Base-by-base conservation (phyloP, 2,888 invertebrate species). In the Apodemia mormo region DNA sequence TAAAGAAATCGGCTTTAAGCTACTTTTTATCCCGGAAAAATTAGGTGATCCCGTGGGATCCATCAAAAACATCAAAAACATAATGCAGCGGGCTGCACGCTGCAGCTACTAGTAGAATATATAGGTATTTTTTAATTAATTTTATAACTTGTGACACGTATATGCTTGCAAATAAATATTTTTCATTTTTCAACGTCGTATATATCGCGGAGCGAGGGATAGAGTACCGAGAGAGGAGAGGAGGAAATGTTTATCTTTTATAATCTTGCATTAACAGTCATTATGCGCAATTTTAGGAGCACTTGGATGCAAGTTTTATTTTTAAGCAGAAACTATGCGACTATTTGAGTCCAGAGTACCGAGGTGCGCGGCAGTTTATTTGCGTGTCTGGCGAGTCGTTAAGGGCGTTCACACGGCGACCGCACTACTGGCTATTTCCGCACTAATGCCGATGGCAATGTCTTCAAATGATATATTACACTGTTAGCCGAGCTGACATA, bases 381-480 rank as follows among this genome's bases (percentile, higher is more conserved):
- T 90, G 87, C 87, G 87, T 84, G 78, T 81, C 88, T 87, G 89
- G 89, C 90, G 89, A 81, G 89, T 85, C 88, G 81, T 80, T 75
- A 83, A 84, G 92, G 90, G 79, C 92, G 83, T 91, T 92, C 90
- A 92, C 92, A 85, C 86, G 79, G 69, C 70, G 68, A 65, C 75
- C 76, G 76, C 77, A 76, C 76, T 40, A 72, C 71, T 75, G 71
- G 76, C 78, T 81, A 80, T 81, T 81, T 80, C 78, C 79, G 79
- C 81, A 73, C 80, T 74, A 77, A 80, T 80, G 75, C 43, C 40
- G 68, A 68, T 65, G 65, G 79, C 82, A 75, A 77, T 76, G 73
- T 77, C 75, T 71, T 73, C 67, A 68, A 74, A 70, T 73, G 75
- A 75, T 75, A 76, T 74, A 69, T 70, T 45, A 58, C 69, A 67